phyloP scores from a whole-genome alignment of 1,140 invertebrate genomes.

The Drosophila mauritiana region DNA sequence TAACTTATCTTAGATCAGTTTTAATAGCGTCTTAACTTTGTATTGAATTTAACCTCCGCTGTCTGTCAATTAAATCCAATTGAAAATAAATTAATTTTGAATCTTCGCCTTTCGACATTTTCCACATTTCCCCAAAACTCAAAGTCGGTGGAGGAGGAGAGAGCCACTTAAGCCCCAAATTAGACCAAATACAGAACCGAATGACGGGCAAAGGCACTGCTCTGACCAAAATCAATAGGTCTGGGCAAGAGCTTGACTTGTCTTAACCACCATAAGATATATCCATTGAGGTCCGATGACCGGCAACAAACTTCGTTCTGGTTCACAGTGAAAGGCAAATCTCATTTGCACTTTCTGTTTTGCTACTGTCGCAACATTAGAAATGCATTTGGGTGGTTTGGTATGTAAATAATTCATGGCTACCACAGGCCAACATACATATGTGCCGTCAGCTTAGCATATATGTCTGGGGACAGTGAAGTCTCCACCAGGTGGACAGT shows the following conservation, averaged over 20 bases:
- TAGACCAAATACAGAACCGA: slow-evolving; percentile 16
- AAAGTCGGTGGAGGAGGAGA: slow-evolving; percentile 8
- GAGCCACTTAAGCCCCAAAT: slow-evolving; percentile 42
- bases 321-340: slow-evolving; percentile 43
- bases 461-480: slow-evolving; percentile 20
- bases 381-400: slow-evolving; percentile 71
- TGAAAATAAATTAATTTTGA: slow-evolving; percentile 65
- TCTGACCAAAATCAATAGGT: slow-evolving; percentile 47
- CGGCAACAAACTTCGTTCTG: slow-evolving; percentile 55
- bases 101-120: slow-evolving; percentile 31
- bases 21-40: slow-evolving; percentile 10
- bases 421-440: slow-evolving; percentile 37
- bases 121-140: slow-evolving; percentile 1
- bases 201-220: slow-evolving; percentile 8
- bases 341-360: slow-evolving; percentile 69
- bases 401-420: slow-evolving; percentile 75
- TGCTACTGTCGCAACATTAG: slow-evolving; percentile 50
- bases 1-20: not conserved
- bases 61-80: slow-evolving; percentile 71
- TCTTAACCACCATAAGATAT: slow-evolving; percentile 10
- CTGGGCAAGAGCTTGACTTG: slow-evolving; percentile 29
- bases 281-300: slow-evolving; percentile 8
- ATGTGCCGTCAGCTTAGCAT: slow-evolving; percentile 29
- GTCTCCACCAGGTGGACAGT: slow-evolving; percentile 6
- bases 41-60: slow-evolving; percentile 18